Percentiles rank a stretch among this genome's conserved stretches.
phyloP scores from a whole-genome alignment of 2,797 vertebrate genomes.

The Phalanger gymnotis region DNA sequence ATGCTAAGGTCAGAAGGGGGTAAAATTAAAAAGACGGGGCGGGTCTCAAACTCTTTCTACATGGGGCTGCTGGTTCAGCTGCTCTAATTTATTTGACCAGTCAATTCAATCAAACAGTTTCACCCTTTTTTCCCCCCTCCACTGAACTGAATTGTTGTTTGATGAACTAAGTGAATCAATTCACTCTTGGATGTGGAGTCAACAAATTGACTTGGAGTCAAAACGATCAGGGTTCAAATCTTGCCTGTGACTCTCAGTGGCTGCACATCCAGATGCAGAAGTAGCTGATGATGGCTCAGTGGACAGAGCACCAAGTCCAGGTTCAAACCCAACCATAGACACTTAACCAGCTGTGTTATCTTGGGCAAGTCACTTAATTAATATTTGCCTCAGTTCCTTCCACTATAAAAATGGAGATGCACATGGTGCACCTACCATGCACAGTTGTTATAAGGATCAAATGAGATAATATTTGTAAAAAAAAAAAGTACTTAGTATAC shows the following conservation, averaged over 20 bases:
- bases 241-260: not conserved
- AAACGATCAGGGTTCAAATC: not conserved
- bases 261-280: not conserved
- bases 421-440: no score
- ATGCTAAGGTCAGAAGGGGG: not conserved
- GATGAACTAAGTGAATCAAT: not conserved
- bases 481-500: not conserved
- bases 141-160: not conserved
- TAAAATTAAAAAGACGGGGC: not conserved
- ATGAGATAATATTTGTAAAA: not conserved
- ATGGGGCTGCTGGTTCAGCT: not conserved
- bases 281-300: not conserved
- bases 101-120: not conserved
- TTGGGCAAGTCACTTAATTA: not conserved
- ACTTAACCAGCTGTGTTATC: not conserved
- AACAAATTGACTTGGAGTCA: not conserved
- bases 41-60: not conserved
- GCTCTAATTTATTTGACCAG: not conserved
- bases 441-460: not conserved
- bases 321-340: not conserved
- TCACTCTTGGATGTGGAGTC: not conserved
- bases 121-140: not conserved
- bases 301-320: not conserved
- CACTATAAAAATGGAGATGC: not conserved
- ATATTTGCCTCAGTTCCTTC: not conserved